A percentile compares a stretch with the other conserved stretches of the same genome.
These are phyloP conservation scores for Perca fluviatilis DNA, from an alignment of 2,113 vertebrate species.

Conservation along the genomic window DNA sequence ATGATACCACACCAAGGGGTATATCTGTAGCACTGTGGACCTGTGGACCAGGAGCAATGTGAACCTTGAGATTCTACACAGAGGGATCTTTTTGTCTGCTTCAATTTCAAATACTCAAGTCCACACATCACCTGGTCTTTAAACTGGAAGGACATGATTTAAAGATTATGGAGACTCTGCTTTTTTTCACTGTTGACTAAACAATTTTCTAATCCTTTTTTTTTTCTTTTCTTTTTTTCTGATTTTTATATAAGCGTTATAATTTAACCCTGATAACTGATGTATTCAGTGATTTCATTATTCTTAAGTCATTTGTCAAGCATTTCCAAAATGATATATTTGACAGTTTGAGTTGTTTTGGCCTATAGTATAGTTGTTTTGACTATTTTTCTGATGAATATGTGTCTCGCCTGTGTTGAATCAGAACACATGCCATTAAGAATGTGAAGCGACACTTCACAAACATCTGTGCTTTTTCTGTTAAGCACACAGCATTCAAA, in stretches of 20 bases:
- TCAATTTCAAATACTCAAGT: conserved; percentile 71
- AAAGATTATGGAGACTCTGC: conserved; percentile 75
- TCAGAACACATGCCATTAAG: conserved; percentile 22
- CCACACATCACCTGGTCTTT: conserved; percentile 85
- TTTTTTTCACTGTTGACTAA: conserved; percentile 70
- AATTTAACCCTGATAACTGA: conserved; percentile 63
- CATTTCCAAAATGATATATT: conserved; percentile 47
- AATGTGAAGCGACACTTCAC: conserved; percentile 42
- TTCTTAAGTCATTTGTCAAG: conserved; percentile 40
- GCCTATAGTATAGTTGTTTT: conserved; percentile 27
- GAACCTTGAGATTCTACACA: conserved; percentile 49
- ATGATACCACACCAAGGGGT: conserved; percentile 84
- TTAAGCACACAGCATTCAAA: conserved; percentile 49
- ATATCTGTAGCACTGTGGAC: conserved; percentile 88
- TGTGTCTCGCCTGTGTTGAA: conserved; percentile 41
- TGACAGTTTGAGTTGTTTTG: conserved; percentile 51
- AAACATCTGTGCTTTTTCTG: conserved; percentile 41
- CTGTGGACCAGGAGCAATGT: conserved; percentile 68
- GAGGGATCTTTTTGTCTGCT: conserved; percentile 43
- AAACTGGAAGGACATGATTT: conserved; percentile 93
- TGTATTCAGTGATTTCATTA: conserved; percentile 36
- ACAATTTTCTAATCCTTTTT: conserved; percentile 62
- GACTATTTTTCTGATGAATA: conserved; percentile 26
- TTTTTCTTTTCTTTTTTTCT: not conserved
- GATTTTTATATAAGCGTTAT: conserved; percentile 60